Conservation (phyloP, 1,140 invertebrate species). For the Tenebrio molitor region DNA sequence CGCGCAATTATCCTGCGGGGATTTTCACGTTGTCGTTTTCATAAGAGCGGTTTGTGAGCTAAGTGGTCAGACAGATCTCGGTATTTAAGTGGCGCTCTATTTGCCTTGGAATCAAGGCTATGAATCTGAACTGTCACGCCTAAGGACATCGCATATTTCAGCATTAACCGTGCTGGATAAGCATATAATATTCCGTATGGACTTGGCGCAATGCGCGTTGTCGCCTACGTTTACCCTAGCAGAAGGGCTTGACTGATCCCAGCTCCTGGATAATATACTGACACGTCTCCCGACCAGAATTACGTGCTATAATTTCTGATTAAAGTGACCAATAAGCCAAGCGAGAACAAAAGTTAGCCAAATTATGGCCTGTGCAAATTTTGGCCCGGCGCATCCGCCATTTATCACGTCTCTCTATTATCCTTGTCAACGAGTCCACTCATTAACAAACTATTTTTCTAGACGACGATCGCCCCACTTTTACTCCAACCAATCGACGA, state of each 20-base stretch:
- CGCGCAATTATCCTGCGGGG: neutral
- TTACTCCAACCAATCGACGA: too few species aligned
- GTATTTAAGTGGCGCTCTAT: slow-evolving; percentile 45
- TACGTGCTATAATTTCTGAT: slow-evolving; percentile 34
- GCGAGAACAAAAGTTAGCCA: neutral
- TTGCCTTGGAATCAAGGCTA: slow-evolving; percentile 48
- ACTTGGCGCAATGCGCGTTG: slow-evolving; percentile 46
- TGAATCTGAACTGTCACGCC: slow-evolving; percentile 47
- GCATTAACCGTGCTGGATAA: slow-evolving; percentile 48
- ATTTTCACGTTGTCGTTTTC: slow-evolving; percentile 24
- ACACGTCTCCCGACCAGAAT: slow-evolving; percentile 31
- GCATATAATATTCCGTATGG: slow-evolving; percentile 48
- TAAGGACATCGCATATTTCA: slow-evolving; percentile 50
- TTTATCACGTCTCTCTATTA: too few species aligned
- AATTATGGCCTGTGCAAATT: too few species aligned
- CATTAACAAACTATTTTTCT: too few species aligned
- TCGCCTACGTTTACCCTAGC: slow-evolving; percentile 22
- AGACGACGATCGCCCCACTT: too few species aligned
- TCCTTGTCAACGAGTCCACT: too few species aligned
- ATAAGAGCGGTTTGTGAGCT: slow-evolving; percentile 36
- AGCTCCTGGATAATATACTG: slow-evolving; percentile 20
- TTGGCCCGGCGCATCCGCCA: too few species aligned
- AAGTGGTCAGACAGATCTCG: slow-evolving; percentile 44
- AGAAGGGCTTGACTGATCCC: slow-evolving; percentile 42
- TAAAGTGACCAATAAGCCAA: slow-evolving; percentile 36